Conservation (phyloP, 2,888 invertebrate species). For the Caenorhabditis afra region DNA sequence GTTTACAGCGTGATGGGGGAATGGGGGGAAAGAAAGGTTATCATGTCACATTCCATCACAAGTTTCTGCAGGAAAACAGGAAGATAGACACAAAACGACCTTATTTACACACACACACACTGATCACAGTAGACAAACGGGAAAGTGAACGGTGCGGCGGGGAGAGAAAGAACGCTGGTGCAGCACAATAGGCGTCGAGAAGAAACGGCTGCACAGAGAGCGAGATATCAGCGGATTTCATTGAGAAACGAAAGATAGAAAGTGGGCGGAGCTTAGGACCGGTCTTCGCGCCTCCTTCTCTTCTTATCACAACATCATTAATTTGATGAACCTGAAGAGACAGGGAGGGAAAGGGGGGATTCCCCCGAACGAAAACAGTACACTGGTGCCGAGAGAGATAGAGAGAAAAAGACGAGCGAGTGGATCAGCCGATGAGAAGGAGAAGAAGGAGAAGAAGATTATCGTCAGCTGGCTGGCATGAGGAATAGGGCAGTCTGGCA, state of each 20-base stretch:
- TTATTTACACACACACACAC: no score
- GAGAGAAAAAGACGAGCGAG: constrained; percentile 12
- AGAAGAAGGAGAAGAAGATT: constrained; percentile 19
- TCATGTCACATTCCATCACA: no score
- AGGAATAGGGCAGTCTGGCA: constrained; percentile 1
- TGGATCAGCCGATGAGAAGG: not conserved
- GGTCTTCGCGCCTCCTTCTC: constrained; percentile 9
- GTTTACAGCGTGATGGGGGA: no score
- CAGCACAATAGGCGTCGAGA: no score
- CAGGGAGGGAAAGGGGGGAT: constrained; percentile 30
- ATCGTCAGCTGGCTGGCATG: constrained; percentile 19
- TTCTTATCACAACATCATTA: constrained; percentile 29
- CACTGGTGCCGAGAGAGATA: not conserved
- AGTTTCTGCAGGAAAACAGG: no score
- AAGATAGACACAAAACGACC: no score
- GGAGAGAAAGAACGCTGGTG: no score
- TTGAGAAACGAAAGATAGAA: not conserved
- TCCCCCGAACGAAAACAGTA: constrained; percentile 25
- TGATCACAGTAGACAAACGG: no score
- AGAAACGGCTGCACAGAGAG: not conserved
- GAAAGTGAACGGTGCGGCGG: no score
- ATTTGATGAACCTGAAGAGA: constrained; percentile 21
- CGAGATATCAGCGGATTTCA: constrained; percentile 1
- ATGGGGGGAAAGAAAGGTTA: no score
- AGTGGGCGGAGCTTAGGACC: constrained; percentile 23